Base-by-base conservation (phyloP, 2,113 vertebrate genomes). In the Clupea harengus region DNA sequence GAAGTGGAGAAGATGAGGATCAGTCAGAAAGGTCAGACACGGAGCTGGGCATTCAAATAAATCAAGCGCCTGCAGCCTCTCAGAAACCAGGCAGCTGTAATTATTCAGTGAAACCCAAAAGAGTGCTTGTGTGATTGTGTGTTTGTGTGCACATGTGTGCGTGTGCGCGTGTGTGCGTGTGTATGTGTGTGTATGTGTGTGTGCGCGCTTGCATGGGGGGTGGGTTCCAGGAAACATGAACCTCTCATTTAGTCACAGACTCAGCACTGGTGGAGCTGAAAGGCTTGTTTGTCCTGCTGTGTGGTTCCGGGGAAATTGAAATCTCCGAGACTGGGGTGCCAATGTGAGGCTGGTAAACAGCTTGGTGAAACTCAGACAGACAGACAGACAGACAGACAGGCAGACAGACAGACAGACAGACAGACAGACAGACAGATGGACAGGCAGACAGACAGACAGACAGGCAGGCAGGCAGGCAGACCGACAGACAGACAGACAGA, bases 141-240 rank as follows among this genome's bases (percentile, higher is more conserved):
- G 57, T n/a, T 1, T 25, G 60, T 67, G 60, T 67, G 60, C 25
- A 22, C 25, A 22, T 67, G 60, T 25, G 60, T 67, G 60, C 8
- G 22, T 67, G 22, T 67, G 60, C 25, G 22, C 25, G 60, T 25
- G 60, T 67, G 22, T 67, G 64, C 8, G 25, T 7, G 18, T 20
- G 64, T 28, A 18, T 64, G 57, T 64, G 57, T 64, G 20, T n/a
- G 57, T 6, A 18, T n/a, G 57, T n/a, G 50, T 52, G 50, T 52
- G 50, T 52, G 50, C 0, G 50, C 15, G 50, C 13, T 1, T 52
- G 50, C 50, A 52, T 13, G 10, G 54, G 20, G 82, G 49, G 44
- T 64, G 64, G 22, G 78, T 83, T 86, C 85, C 57, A 75, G 49
- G 72, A 86, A 83, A 75, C 49, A 82, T 83, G 82, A 83, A 50